phyloP scores from a whole-genome alignment of 2,888 invertebrate species.

The Fragum sueziense region DNA sequence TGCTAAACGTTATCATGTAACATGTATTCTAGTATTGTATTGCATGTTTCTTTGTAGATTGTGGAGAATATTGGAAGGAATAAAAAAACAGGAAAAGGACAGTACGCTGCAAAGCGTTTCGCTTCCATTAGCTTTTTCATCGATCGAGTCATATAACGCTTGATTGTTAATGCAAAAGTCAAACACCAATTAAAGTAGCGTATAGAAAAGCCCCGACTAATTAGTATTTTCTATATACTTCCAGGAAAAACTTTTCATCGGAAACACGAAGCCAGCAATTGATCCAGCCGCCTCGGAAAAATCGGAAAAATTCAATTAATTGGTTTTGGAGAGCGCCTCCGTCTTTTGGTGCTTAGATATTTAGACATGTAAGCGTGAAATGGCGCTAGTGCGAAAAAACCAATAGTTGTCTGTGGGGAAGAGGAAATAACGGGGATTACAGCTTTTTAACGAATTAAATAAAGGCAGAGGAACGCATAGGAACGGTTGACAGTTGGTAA shows the following conservation, averaged over 20 bases:
- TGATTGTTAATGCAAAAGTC: conserved; percentile 1
- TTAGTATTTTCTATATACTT: conserved; percentile 22
- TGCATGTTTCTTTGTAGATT: too few species aligned
- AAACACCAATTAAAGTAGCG: conserved; percentile 5
- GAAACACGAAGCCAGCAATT: conserved; percentile 1
- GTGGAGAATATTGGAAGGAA: too few species aligned
- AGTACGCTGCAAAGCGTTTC: too few species aligned
- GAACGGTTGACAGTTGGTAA: too few species aligned
- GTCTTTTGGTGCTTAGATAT: background rate
- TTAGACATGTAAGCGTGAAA: conserved; percentile 12
- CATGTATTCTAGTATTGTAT: too few species aligned
- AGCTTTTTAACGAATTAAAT: conserved; percentile 26
- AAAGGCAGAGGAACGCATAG: too few species aligned
- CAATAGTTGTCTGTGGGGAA: conserved; percentile 18
- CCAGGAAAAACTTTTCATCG: conserved; percentile 6
- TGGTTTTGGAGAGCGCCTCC: conserved; percentile 16
- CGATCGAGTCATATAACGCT: background rate
- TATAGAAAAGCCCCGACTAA: conserved; percentile 4
- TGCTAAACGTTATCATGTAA: too few species aligned
- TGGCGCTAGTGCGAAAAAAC: conserved; percentile 8
- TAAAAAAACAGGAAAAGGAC: too few species aligned
- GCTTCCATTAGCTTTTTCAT: background rate
- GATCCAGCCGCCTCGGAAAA: conserved; percentile 17
- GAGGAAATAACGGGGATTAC: conserved; percentile 21
- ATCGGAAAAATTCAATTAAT: conserved; percentile 19